A percentile compares a stretch with the other conserved stretches of the same genome.
Evolutionary conservation across 2,888 invertebrate species (phyloP).

Genomic region (Tetragonisca angustula): DNA sequence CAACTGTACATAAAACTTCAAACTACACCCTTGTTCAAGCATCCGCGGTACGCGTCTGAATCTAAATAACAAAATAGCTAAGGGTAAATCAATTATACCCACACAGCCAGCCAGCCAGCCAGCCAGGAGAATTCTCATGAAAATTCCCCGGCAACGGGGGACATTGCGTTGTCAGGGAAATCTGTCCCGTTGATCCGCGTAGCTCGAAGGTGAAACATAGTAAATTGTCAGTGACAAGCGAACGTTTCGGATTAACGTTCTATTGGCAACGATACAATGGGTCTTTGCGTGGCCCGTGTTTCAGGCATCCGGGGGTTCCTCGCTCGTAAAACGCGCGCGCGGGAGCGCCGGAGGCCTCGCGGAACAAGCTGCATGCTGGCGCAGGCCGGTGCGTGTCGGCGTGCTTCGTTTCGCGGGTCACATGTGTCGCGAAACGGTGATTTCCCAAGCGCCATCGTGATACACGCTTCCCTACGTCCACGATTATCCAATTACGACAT

Average conservation of each 20-base stretch:
- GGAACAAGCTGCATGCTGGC: slow-evolving; percentile 4
- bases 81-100: background rate
- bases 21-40: no score
- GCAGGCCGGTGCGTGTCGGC: slow-evolving; percentile 5
- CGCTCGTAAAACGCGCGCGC: slow-evolving; percentile 41
- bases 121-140: background rate
- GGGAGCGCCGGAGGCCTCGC: background rate
- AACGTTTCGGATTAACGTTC: slow-evolving; percentile 64
- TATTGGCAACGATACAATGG: slow-evolving; percentile 64
- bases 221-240: slow-evolving; percentile 55
- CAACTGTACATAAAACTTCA: background rate
- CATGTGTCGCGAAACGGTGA: slow-evolving; percentile 59
- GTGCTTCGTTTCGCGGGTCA: slow-evolving; percentile 46
- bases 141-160: background rate
- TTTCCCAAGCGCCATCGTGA: slow-evolving; percentile 53
- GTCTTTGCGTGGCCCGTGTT: slow-evolving; percentile 45
- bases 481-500: slow-evolving; percentile 53
- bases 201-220: slow-evolving; percentile 39
- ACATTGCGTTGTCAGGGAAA: slow-evolving; percentile 37
- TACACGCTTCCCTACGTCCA: slow-evolving; percentile 18
- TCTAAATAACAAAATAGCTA: background rate
- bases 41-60: no score
- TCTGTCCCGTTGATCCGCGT: slow-evolving; percentile 29
- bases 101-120: no score
- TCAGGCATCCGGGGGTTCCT: slow-evolving; percentile 32